Percentiles rank a stretch among this genome's conserved stretches.
These are phyloP conservation scores for Echinometra lucunter DNA, from an alignment of 53 echinoderm and acorn worm genomes.

Conservation along the genomic window DNA sequence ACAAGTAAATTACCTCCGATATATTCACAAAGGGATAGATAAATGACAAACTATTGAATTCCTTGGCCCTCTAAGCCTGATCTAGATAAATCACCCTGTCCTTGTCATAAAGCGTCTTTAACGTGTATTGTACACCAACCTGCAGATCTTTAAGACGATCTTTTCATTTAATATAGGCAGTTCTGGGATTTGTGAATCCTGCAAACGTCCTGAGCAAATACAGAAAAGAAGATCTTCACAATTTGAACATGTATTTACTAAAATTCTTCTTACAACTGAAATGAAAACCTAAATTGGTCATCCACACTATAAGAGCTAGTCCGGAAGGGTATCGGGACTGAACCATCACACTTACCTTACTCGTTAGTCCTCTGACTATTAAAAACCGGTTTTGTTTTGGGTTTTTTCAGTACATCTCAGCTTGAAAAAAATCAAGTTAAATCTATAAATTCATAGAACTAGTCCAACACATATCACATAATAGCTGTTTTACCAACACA, in stretches of 20 bases:
- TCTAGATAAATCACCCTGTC: slow-evolving; percentile 43
- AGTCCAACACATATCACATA: no score
- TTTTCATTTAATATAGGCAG: not conserved
- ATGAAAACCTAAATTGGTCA: not conserved
- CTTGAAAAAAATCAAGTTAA: no score
- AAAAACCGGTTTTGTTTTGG: no score
- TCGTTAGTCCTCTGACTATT: no score
- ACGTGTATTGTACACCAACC: not conserved
- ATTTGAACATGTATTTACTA: not conserved
- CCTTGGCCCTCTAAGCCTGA: slow-evolving; percentile 3
- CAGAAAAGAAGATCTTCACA: not conserved
- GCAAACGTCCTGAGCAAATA: not conserved
- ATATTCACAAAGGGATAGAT: not conserved
- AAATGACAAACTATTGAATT: slow-evolving; percentile 3
- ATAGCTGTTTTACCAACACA: no score
- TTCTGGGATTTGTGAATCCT: not conserved
- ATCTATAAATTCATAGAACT: no score
- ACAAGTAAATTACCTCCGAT: slow-evolving; percentile 25
- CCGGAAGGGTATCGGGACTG: not conserved
- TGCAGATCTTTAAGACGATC: not conserved
- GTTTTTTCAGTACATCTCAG: no score
- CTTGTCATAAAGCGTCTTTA: slow-evolving; percentile 51
- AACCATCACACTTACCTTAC: no score
- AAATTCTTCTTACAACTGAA: not conserved
- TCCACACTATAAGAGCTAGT: not conserved